Evolutionary conservation across 1,140 invertebrate genomes (phyloP).

Genomic region (Drosophila parabipectinata): DNA sequence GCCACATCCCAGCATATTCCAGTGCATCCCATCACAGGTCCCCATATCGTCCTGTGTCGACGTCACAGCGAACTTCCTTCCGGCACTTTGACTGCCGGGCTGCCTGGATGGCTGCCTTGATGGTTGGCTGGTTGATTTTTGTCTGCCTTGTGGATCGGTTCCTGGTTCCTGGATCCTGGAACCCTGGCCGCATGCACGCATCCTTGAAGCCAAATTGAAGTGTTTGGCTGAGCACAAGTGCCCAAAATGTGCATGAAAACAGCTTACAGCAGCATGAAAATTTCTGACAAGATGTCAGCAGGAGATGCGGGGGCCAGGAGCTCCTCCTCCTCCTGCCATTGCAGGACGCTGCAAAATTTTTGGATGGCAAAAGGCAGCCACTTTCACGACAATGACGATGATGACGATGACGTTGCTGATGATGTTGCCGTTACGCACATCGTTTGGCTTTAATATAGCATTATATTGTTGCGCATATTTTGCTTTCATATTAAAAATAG

Average conservation of each 20-base stretch:
- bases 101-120: conserved; percentile 25
- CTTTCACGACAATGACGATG: conserved; percentile 25
- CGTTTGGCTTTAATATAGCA: conserved; percentile 69
- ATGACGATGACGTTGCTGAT: conserved; percentile 11
- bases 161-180: conserved; percentile 11
- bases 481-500: conserved; percentile 50
- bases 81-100: conserved; percentile 62
- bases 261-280: conserved; percentile 77
- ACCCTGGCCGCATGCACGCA: conserved; percentile 41
- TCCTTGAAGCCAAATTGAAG: conserved; percentile 78
- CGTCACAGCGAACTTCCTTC: conserved; percentile 57
- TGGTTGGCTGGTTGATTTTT: conserved; percentile 54
- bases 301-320: background rate
- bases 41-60: conserved; percentile 31
- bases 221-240: conserved; percentile 77
- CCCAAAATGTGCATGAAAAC: conserved; percentile 80
- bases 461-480: conserved; percentile 60
- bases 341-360: conserved; percentile 11
- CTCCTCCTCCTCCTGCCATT: background rate
- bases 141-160: conserved; percentile 37
- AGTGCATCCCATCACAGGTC: conserved; percentile 5
- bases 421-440: conserved; percentile 57
- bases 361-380: conserved; percentile 15
- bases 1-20: conserved; percentile 16
- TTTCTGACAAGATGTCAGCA: conserved; percentile 64